Base-by-base conservation (phyloP, 2,888 invertebrate species). In the Thalpophila matura region DNA sequence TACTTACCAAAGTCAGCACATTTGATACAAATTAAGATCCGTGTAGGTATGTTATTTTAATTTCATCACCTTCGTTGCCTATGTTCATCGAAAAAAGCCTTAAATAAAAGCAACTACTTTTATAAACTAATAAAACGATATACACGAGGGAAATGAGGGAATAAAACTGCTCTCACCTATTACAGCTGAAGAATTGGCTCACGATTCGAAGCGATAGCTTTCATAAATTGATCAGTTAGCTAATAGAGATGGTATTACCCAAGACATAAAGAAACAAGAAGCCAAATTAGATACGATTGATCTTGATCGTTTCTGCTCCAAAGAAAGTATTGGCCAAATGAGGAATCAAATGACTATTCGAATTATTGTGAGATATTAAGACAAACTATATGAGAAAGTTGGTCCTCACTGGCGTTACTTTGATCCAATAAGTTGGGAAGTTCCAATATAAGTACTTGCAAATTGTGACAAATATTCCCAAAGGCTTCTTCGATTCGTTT, bases 331-430 rank as follows among this genome's bases (percentile, higher is more conserved):
- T 66, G 22, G 22, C 7, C 43, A 61, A 65, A 50, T 38, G 55
- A 38, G 50, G 63, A 56, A 73, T 65, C 57, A 57, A 76, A 61
- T 68, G 64, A 71, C 62, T 74, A 59, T 78, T 78, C 68, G 50
- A 79, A 83, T 81, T 76, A 79, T 84, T 80, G 79, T 68, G 62
- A 63, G 70, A 77, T 75, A 77, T 81, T 71, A 79, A 69, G 69
- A 74, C 77, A 71, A 82, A 81, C 79, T 79, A 54, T 73, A 63
- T 7, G 60, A 40, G 74, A 74, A 79, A 83, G 74, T 84, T 81
- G 37, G 54, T 59, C 66, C 72, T 64, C 80, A 5, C 24, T 67
- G 61, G 75, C 43, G 61, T 71, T 73, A 66, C 74, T 75, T 70
- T 74, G 74, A 80, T 83, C 77, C 71, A 77, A 82, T 81, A 80